A percentile compares a stretch with the other conserved stretches of the same genome.
phyloP scores from a whole-genome alignment of 1,140 invertebrate species.

The Penaeus chinensis region DNA sequence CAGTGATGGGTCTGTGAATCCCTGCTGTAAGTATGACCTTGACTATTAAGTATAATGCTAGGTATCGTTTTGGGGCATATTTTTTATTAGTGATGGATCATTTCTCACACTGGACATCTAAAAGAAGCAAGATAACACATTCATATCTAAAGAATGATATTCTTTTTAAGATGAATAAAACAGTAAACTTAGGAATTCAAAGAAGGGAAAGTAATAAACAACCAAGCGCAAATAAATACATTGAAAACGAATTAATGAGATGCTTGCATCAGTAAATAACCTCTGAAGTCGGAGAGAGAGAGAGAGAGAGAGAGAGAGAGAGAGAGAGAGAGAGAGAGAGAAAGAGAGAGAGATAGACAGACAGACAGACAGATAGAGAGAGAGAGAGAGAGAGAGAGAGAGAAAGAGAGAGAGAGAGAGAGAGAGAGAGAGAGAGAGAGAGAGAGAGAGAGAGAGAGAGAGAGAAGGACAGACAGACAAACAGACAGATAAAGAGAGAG shows the following conservation, averaged over 20 bases:
- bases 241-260: background rate
- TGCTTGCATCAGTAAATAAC: background rate
- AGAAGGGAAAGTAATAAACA: too few relatives aligned
- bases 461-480: background rate
- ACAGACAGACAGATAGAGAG: background rate
- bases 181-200: too few relatives aligned
- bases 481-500: too few relatives aligned
- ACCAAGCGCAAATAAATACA: too few relatives aligned
- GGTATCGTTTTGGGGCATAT: background rate
- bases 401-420: constrained; percentile 2
- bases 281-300: background rate
- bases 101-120: too few relatives aligned
- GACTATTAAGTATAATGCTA: too few relatives aligned
- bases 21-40: too few relatives aligned
- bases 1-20: too few relatives aligned
- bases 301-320: constrained; percentile 13
- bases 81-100: background rate
- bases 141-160: too few relatives aligned
- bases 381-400: background rate
- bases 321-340: constrained; percentile 12
- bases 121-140: too few relatives aligned
- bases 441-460: constrained; percentile 2
- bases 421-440: constrained; percentile 13
- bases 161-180: too few relatives aligned
- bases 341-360: too few relatives aligned